Base-by-base conservation (phyloP, 2,113 vertebrate genomes). In the Hippocampus abdominalis region DNA sequence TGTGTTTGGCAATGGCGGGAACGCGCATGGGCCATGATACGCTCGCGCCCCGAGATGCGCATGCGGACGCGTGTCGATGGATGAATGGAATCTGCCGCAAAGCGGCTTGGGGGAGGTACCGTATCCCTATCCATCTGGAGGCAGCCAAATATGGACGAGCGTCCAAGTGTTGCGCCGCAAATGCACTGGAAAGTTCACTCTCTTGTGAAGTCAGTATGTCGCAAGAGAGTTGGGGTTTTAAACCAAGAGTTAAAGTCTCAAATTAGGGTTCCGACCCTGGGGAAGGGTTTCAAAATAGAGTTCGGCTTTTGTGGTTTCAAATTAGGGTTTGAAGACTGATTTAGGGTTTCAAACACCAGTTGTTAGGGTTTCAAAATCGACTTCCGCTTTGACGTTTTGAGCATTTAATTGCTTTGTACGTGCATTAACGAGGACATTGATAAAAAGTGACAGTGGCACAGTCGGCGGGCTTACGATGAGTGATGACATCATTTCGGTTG, bases 401-500 rank as follows among this genome's bases (percentile, higher is more conserved):
- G 54, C 5, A 25, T 27, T 13, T 13, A 57, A 57, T 27, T 27
- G 54, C 23, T 57, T 27, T 7, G 23, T 27, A 57, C 54, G 10
- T 57, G 23, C 54, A 57, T 57, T 25, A 57, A 57, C 27, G 54
- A 57, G 23, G 25, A 27, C 21, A 27, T 66, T 79, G 48, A 77
- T 76, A 68, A 68, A 79, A 73, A 63, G 80, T 29, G 54, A 68
- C 66, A 68, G 66, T n/a, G 48, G 39, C 69, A 67, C 66, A 73
- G 54, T 67, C 65, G 88, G 91, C 91, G 92, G 92, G 92, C 94
- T 94, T 94, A 93, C 92, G 94, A 94, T 94, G 94, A 96, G 94
- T 92, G 94, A 95, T 95, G 92, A 92, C 93, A 84, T 94, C 92
- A 95, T 96, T 96, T 94, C 94, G 92, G 91, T 93, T 95, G 86